A percentile compares a stretch with the other conserved stretches of the same genome.
Evolutionary conservation across 2,113 vertebrate species (phyloP).

Genomic region (Ondatra zibethicus): DNA sequence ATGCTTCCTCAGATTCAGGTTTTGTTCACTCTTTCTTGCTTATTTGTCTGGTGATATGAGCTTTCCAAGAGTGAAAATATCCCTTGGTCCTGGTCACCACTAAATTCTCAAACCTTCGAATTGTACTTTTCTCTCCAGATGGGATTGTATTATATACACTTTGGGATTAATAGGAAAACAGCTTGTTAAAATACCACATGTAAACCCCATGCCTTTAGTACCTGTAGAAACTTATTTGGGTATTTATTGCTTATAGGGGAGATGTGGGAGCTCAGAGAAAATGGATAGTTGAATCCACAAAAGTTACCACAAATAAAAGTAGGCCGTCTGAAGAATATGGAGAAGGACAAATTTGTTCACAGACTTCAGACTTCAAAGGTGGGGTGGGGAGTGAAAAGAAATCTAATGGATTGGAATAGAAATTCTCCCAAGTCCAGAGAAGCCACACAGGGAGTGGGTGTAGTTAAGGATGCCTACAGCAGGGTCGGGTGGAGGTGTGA

Average conservation of each 20-base stretch:
- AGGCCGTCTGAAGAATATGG: background rate
- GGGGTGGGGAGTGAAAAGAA: background rate
- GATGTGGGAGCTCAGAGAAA: background rate
- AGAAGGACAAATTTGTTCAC: background rate
- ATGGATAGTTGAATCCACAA: background rate
- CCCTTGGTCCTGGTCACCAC: background rate
- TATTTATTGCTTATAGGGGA: background rate
- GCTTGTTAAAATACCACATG: background rate
- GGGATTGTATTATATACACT: background rate
- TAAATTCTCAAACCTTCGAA: background rate
- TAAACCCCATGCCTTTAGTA: background rate
- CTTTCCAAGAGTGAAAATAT: background rate
- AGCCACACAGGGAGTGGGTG: background rate
- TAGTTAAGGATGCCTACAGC: background rate
- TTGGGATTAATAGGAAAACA: background rate
- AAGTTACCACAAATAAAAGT: background rate
- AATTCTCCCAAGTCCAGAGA: background rate
- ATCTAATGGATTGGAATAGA: background rate
- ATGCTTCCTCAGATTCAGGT: background rate
- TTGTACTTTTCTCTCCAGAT: background rate
- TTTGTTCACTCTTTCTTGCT: background rate
- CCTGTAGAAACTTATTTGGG: background rate
- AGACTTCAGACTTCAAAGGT: background rate
- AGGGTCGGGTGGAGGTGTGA: background rate
- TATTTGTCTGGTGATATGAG: background rate